Conservation (phyloP, 1,140 invertebrate species). For the Anadara kagoshimensis region DNA sequence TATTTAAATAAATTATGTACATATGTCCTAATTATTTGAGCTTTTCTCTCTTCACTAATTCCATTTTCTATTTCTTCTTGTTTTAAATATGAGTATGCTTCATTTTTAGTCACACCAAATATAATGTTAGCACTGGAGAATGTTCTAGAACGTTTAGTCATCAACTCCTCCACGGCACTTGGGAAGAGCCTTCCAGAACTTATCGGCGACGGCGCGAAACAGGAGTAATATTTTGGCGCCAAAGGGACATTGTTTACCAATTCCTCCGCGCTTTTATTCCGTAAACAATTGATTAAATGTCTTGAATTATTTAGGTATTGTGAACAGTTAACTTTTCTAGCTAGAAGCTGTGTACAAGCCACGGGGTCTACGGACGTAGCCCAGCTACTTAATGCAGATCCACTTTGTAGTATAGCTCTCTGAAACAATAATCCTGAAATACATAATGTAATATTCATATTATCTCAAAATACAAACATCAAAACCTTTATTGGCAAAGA, state of each 20-base stretch:
- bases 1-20: constrained; percentile 89
- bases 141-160: constrained; percentile 88
- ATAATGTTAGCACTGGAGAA: constrained; percentile 81
- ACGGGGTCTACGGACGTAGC: constrained; percentile 91
- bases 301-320: constrained; percentile 73
- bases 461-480: too few species aligned
- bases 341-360: constrained; percentile 89
- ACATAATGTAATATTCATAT: too few species aligned
- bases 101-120: constrained; percentile 93
- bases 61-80: constrained; percentile 93
- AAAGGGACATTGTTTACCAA: constrained; percentile 82
- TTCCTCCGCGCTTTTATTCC: constrained; percentile 85
- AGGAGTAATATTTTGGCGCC: constrained; percentile 76
- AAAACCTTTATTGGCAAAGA: too few species aligned
- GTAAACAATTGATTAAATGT: constrained; percentile 88
- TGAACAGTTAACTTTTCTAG: constrained; percentile 88
- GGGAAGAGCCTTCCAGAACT: constrained; percentile 78
- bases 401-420: constrained; percentile 60
- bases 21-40: constrained; percentile 94
- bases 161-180: constrained; percentile 59
- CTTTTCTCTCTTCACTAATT: constrained; percentile 90
- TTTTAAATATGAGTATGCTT: constrained; percentile 91
- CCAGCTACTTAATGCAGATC: constrained; percentile 91
- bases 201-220: constrained; percentile 78
- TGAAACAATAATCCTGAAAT: constrained; percentile 50